Base-by-base conservation (phyloP, 2,113 vertebrate species). In the Ceyx margarethae region DNA sequence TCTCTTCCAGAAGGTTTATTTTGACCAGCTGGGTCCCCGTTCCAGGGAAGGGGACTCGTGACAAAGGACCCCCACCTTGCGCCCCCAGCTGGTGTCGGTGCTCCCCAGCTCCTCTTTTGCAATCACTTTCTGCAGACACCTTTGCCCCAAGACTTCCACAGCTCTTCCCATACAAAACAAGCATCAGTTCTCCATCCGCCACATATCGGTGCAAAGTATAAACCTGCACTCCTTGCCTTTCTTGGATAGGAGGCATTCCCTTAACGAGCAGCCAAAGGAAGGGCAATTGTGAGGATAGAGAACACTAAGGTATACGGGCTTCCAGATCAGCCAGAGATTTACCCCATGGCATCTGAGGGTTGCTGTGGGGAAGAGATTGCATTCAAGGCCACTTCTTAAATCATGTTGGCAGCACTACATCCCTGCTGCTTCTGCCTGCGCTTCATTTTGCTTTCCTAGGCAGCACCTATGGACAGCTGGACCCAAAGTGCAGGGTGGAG, bases 21-120 rank as follows among this genome's bases (percentile, higher is more conserved):
- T 23, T 10, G 12, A 28, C 15, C 22, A 29, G 13, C 35, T 45
- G 2, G 2, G 43, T 26, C 43, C 76, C 71, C n/a, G 22, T 0
- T 0, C 15, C 1, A 2, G 53, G 31, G 21, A 50, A 28, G 26
- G 15, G 26, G 5, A 46, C 57, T 22, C 8, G 4, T 68, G 40
- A 22, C 7, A 1, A 8, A 42, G 58, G 5, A 56, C 5, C 21
- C 40, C 25, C 37, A 23, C 5, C 0, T 0, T 5, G 10, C 26
- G 56, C 58, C 22, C 0, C 8, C 50, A 53, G n/a, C 40, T 4
- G 2, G 1, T 4, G 50, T 2, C 20, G 10, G 56, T 6, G 28
- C 50, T 53, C n/a, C 56, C 45, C 35, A 15, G 0, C 5, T 29
- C 43, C 50, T 53, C 11, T 6, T 33, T 26, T 9, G 1, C 65